Evolutionary conservation across 2,888 invertebrate genomes (phyloP).

Genomic region (Archaeoteleia sp.): DNA sequence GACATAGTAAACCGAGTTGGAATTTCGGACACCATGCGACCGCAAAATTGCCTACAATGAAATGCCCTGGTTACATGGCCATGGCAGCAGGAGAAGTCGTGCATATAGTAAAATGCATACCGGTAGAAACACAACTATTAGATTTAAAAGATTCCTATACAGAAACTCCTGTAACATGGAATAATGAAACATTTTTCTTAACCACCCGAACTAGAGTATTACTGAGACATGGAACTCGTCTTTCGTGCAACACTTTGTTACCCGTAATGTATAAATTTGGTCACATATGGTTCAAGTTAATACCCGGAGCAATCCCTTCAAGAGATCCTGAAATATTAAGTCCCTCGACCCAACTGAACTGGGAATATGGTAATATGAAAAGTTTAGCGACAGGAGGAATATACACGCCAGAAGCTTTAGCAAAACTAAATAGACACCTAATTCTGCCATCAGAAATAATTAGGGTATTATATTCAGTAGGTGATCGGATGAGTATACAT

Average conservation of each 20-base stretch:
- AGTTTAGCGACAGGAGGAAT: conserved; percentile 24
- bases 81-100: conserved; percentile 18
- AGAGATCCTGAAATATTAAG: neutral
- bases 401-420: conserved; percentile 13
- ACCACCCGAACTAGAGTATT: conserved; percentile 52
- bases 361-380: neutral
- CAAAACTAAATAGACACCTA: conserved; percentile 15
- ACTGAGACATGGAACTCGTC: conserved; percentile 43
- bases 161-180: conserved; percentile 10
- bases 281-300: conserved; percentile 9
- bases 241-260: conserved; percentile 42
- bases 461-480: conserved; percentile 9
- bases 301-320: neutral
- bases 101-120: conserved; percentile 25
- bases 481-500: conserved; percentile 5
- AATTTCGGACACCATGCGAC: too few relatives aligned
- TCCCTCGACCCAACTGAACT: neutral
- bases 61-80: conserved; percentile 19
- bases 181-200: conserved; percentile 47
- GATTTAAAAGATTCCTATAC: conserved; percentile 48
- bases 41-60: neutral
- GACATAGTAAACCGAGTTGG: too few relatives aligned
- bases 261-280: conserved; percentile 41
- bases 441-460: conserved; percentile 28
- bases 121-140: conserved; percentile 33